phyloP scores from a whole-genome alignment of 2,113 vertebrate genomes.

The Fregetta grallaria region DNA sequence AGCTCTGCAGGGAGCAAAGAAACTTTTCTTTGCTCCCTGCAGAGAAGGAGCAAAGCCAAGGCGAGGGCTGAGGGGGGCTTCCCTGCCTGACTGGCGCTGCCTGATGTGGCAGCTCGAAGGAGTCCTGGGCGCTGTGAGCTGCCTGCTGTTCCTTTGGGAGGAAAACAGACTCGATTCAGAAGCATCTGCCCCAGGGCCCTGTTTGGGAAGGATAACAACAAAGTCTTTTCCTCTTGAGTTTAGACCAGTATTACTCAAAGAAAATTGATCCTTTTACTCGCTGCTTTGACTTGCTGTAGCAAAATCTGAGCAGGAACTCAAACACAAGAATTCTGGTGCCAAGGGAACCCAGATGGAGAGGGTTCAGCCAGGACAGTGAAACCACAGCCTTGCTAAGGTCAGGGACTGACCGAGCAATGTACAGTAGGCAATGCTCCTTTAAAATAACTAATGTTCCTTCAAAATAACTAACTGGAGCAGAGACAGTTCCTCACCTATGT shows the following conservation, averaged over 20 bases:
- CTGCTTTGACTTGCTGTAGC: neutral
- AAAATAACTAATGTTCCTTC: neutral
- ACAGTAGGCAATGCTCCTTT: neutral
- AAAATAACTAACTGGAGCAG: neutral
- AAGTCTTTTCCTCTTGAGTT: neutral
- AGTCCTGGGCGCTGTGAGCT: rapidly evolving
- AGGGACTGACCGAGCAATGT: neutral
- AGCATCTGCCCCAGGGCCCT: neutral
- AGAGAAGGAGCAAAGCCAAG: neutral
- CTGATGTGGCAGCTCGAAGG: rapidly evolving
- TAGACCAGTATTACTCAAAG: neutral
- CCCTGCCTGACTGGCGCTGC: neutral
- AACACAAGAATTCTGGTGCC: neutral
- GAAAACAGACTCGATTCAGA: neutral
- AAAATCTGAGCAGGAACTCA: neutral
- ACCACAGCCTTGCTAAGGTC: neutral
- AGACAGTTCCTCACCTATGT: neutral
- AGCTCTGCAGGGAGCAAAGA: neutral
- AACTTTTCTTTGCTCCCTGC: neutral
- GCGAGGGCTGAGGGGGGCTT: neutral
- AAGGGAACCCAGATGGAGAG: neutral
- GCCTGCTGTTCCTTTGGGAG: neutral
- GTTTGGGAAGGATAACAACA: neutral
- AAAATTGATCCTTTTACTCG: rapidly evolving
- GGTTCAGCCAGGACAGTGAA: neutral